These are phyloP conservation scores for Listronotus bonariensis DNA, from an alignment of 1,140 invertebrate species.

Conservation along the genomic window DNA sequence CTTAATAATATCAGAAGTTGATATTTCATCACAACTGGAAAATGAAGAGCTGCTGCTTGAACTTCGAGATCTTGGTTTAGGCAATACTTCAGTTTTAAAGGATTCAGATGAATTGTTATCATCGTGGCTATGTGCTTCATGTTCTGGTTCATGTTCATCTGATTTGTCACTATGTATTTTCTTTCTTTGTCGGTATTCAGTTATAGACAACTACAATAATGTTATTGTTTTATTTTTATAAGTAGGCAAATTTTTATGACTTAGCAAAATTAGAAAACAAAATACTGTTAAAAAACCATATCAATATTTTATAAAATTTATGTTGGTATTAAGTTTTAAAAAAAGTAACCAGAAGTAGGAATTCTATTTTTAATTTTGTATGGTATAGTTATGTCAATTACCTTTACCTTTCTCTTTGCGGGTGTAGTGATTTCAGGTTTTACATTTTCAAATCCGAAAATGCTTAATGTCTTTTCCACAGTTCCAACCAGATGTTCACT, in stretches of 20 bases:
- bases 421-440: constrained; percentile 43
- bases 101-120: constrained; percentile 53
- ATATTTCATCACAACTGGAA: constrained; percentile 61
- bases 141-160: constrained; percentile 39
- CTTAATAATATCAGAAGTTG: constrained; percentile 50
- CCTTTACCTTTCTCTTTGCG: constrained; percentile 52
- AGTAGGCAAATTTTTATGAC: not conserved
- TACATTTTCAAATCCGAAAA: constrained; percentile 51
- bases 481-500: constrained; percentile 53
- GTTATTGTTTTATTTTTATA: not conserved
- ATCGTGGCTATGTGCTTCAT: constrained; percentile 37
- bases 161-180: constrained; percentile 56
- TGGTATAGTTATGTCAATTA: not conserved
- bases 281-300: too few relatives aligned
- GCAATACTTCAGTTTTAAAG: constrained; percentile 47
- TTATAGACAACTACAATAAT: constrained; percentile 66
- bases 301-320: too few relatives aligned
- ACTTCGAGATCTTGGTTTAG: constrained; percentile 58
- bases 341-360: not conserved
- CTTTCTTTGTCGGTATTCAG: constrained; percentile 72
- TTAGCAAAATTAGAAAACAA: too few relatives aligned
- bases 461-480: constrained; percentile 54
- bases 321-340: too few relatives aligned
- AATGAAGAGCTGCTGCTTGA: constrained; percentile 60
- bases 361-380: not conserved